These are phyloP conservation scores for Hirtodrosophila trivittata DNA, from an alignment of 2,888 invertebrate species.

Conservation along the genomic window DNA sequence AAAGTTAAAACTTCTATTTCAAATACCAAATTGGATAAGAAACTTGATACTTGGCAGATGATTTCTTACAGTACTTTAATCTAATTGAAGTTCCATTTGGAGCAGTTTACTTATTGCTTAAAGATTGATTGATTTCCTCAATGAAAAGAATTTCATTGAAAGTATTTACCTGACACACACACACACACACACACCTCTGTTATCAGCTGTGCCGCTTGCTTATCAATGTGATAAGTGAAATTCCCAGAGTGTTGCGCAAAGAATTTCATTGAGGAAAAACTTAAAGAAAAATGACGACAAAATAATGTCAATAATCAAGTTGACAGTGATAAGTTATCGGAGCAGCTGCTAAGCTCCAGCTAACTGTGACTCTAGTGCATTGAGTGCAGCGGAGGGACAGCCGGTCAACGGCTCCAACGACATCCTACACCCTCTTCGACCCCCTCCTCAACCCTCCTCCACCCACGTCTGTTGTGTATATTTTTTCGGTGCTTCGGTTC, in stretches of 20 bases:
- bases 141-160: constrained; percentile 43
- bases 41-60: too few species aligned
- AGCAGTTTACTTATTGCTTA: constrained; percentile 10
- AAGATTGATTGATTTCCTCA: constrained; percentile 43
- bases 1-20: too few species aligned
- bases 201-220: too few species aligned
- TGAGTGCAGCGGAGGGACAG: constrained; percentile 21
- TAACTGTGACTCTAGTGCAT: constrained; percentile 40
- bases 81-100: too few species aligned
- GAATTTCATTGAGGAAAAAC: constrained; percentile 31
- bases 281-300: constrained; percentile 29
- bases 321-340: constrained; percentile 60
- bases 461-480: not conserved
- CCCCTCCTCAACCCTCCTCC: too few species aligned
- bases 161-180: too few species aligned
- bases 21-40: too few species aligned
- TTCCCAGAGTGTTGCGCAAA: constrained; percentile 35
- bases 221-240: constrained; percentile 38
- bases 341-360: constrained; percentile 1
- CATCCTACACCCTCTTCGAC: too few species aligned
- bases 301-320: constrained; percentile 65
- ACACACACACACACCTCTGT: too few species aligned
- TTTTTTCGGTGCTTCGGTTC: constrained; percentile 8
- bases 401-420: constrained; percentile 10
- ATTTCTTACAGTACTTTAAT: too few species aligned